Evolutionary conservation across 2,888 invertebrate genomes (phyloP), one percentile per base, ranked within the genome.

Genomic region (Ametastegia equiseti): DNA sequence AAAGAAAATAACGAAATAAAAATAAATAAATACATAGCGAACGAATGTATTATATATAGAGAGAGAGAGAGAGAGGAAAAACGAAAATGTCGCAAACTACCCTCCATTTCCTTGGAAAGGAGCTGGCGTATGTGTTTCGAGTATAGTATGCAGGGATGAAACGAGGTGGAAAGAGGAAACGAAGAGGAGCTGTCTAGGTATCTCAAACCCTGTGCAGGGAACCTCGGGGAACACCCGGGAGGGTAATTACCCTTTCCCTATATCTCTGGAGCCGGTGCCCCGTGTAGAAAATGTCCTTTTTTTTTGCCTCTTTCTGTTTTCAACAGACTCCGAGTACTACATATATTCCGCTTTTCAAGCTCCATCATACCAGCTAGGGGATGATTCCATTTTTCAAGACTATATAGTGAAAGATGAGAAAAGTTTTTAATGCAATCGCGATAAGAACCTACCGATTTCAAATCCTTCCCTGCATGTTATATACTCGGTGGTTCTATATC

Each of bases 371-470:
- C 82, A n/a, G n/a, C 82, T 71, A 60, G 60, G 5, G 30, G 82
- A 82, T 82, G 84, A 83, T 85, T 84, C 84, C 86, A 88, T 91
- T 91, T 90, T 91, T 90, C 88, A 87, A 90, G 90, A 91, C 91
- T 91, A n/a, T n/a, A n/a, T n/a, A 90, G 87, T 87, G 86, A 88
- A 88, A 90, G 89, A 91, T 91, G 91, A 91, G 90, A 89, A 91
- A 91, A 91, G 91, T 91, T 91, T n/a, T 91, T 91, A 90, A 91
- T 88, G 86, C 85, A 84, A 79, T 81, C 83, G 85, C 84, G 86
- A 87, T 87, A 86, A 82, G 82, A 82, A 69, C 73, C 84, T 82
- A 15, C 54, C 54, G 54, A 11, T 60, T 27, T 27, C 47, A 45
- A n/a, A n/a, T n/a, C n/a, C 45, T 45, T 42, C 7, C n/a, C 13